These are phyloP conservation scores for Diorhabda elongata DNA, from an alignment of 1,140 invertebrate species.

Conservation along the genomic window DNA sequence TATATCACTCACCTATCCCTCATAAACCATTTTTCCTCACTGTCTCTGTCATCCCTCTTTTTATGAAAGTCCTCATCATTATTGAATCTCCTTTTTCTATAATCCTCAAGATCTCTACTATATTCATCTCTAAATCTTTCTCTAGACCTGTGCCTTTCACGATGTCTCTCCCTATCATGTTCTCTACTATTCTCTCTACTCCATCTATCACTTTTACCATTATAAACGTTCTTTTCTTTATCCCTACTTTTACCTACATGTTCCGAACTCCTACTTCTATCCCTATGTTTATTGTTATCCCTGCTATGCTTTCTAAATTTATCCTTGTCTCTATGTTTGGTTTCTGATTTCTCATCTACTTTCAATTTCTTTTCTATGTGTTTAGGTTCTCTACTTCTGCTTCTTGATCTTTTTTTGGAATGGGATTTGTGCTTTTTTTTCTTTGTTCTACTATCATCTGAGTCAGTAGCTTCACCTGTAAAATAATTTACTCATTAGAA, in stretches of 20 bases:
- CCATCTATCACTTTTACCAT: background rate
- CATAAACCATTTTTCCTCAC: slow-evolving; percentile 29
- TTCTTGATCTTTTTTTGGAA: slow-evolving; percentile 46
- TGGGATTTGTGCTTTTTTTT: slow-evolving; percentile 39
- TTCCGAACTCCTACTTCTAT: slow-evolving; percentile 27
- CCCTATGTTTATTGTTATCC: slow-evolving; percentile 31
- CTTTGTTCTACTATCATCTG: slow-evolving; percentile 48
- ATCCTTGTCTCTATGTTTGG: slow-evolving; percentile 26
- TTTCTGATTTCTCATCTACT: slow-evolving; percentile 36
- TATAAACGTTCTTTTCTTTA: slow-evolving; percentile 21
- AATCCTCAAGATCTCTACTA: slow-evolving; percentile 22
- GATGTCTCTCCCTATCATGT: slow-evolving; percentile 43
- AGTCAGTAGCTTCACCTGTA: slow-evolving; percentile 55
- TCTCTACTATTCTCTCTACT: slow-evolving; percentile 35
- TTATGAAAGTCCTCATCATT: slow-evolving; percentile 32
- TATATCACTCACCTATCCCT: slow-evolving; percentile 24
- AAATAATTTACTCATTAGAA: slow-evolving; percentile 49
- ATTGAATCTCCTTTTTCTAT: slow-evolving; percentile 17
- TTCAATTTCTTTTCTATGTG: slow-evolving; percentile 41
- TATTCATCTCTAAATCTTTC: slow-evolving; percentile 39
- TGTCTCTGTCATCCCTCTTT: slow-evolving; percentile 42
- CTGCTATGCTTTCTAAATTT: slow-evolving; percentile 34
- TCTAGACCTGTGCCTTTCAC: slow-evolving; percentile 46
- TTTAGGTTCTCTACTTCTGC: slow-evolving; percentile 43
- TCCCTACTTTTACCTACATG: slow-evolving; percentile 32